These are phyloP conservation scores for Epinephelus coioides DNA, from an alignment of 2,797 vertebrate species.

Conservation along the genomic window DNA sequence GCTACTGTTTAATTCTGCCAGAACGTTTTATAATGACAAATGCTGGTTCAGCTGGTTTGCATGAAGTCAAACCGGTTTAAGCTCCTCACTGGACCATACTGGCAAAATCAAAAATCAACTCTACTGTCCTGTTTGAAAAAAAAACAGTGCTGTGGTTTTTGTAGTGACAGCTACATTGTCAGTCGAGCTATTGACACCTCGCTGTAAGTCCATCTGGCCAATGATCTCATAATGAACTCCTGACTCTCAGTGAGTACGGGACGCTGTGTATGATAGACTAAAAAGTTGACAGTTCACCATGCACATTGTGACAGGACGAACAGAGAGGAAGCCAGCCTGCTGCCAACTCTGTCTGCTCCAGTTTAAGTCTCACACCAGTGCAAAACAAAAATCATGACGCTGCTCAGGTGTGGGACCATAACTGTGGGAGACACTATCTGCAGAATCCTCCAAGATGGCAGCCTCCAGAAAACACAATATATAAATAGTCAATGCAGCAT, in stretches of 20 bases:
- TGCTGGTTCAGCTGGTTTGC: no score
- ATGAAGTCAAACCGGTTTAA: no score
- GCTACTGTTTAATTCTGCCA: no score
- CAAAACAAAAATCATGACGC: slow-evolving; percentile 89
- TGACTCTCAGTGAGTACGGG: slow-evolving; percentile 1
- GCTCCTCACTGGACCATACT: no score
- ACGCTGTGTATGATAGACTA: slow-evolving; percentile 23
- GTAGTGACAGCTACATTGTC: background rate
- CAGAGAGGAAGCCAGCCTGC: slow-evolving; percentile 34
- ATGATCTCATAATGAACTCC: slow-evolving; percentile 13
- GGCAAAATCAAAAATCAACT: no score
- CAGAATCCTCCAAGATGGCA: slow-evolving; percentile 37
- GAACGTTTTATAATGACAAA: no score
- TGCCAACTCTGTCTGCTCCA: slow-evolving; percentile 77
- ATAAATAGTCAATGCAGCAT: background rate
- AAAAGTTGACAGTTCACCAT: slow-evolving; percentile 35
- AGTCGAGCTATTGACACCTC: slow-evolving; percentile 5
- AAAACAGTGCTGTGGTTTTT: background rate
- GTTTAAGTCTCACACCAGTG: slow-evolving; percentile 93
- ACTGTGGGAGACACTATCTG: slow-evolving; percentile 81
- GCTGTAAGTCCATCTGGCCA: background rate
- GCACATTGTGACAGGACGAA: slow-evolving; percentile 42
- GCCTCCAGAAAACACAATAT: background rate
- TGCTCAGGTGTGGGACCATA: slow-evolving; percentile 91
- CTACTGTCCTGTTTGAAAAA: background rate